These are phyloP conservation scores for Dorcus hopei DNA, from an alignment of 2,888 invertebrate species.

Conservation along the genomic window DNA sequence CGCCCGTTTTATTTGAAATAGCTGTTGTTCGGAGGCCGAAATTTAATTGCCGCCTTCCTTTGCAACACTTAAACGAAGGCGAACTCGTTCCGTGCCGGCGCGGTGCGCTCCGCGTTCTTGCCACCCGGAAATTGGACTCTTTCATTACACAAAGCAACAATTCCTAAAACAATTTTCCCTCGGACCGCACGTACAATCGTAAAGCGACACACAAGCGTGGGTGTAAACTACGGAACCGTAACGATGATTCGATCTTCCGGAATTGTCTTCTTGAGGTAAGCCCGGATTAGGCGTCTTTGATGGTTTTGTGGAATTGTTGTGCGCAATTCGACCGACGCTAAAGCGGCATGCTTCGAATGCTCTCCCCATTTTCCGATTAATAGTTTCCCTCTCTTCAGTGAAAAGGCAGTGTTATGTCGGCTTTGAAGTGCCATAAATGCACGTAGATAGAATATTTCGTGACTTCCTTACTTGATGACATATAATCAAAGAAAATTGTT, in stretches of 20 bases:
- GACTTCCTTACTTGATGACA: too few relatives aligned
- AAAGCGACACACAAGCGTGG: neutral
- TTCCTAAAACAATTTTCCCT: neutral
- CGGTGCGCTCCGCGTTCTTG: neutral
- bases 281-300: neutral
- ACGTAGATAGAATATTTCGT: too few relatives aligned
- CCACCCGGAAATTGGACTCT: neutral
- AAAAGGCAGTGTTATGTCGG: too few relatives aligned
- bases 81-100: neutral
- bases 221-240: neutral
- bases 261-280: neutral
- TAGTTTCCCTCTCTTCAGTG: too few relatives aligned
- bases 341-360: too few relatives aligned
- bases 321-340: neutral
- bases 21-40: too few relatives aligned
- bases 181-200: neutral
- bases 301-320: neutral
- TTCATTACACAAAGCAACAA: constrained; percentile 2
- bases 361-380: too few relatives aligned
- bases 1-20: too few relatives aligned
- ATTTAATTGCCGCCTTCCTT: too few relatives aligned
- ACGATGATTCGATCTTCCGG: neutral
- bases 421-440: too few relatives aligned
- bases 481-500: too few relatives aligned
- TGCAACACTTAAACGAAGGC: too few relatives aligned